Evolutionary conservation across 2,113 vertebrate genomes (phyloP), one percentile per base, ranked within the genome.

Genomic region (Sardina pilchardus): DNA sequence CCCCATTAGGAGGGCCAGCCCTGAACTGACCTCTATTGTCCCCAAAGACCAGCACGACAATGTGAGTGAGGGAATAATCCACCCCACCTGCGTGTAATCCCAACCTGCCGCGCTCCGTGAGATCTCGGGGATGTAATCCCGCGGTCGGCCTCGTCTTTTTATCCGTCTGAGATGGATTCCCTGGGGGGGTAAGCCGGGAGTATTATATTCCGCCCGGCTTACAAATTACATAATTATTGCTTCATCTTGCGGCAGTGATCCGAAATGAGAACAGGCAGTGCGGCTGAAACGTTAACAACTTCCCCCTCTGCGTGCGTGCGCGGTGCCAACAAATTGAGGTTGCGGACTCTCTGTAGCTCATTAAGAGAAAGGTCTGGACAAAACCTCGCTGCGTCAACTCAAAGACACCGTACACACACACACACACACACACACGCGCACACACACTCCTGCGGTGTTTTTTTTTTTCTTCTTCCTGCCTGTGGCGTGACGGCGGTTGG

Each of bases 161-260:
- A 71, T 71, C 63, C 63, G 63, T 30, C 63, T 71, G 63, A 71
- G 63, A 71, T 16, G 63, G 63, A 71, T 71, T 30, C n/a, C 26
- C 10, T n/a, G n/a, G 30, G 26, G 63, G 26, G 63, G 63, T 71
- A 34, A 71, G 63, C n/a, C 26, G n/a, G 7, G 63, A 71, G 63
- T 71, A 71, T 71, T 71, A 71, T 71, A 71, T 71, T 71, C n/a
- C n/a, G 10, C 10, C 24, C 6, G 26, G n/a, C 63, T 30, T 71
- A 71, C 63, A 71, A 71, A 71, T 71, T 26, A 71, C 63, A 71
- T 71, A 71, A 71, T 71, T 71, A 71, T 71, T 30, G n/a, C 63
- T 71, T 71, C 63, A 30, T 71, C 63, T 30, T 71, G 26, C 63
- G 63, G 63, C 63, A 34, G 63, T 26, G n/a, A 71, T 10, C 63